Evolutionary conservation across 2,113 vertebrate species (phyloP).

Genomic region (Scomber colias): DNA sequence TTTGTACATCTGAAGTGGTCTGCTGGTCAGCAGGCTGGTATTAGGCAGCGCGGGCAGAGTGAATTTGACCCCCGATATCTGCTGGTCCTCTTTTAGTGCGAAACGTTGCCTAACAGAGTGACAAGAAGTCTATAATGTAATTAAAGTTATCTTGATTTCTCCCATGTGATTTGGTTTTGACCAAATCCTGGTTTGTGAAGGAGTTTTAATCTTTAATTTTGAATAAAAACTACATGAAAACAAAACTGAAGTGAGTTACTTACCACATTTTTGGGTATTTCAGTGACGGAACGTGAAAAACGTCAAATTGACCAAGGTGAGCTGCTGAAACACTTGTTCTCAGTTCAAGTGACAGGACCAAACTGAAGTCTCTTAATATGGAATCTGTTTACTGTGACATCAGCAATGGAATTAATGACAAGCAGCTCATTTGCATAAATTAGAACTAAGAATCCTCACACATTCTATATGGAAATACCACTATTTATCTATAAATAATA

Average conservation of each 20-base stretch:
- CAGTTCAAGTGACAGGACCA: neutral
- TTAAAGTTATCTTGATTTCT: neutral
- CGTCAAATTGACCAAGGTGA: too few species aligned
- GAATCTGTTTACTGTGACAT: neutral
- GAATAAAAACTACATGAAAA: neutral
- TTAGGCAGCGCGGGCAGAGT: slow-evolving; percentile 8
- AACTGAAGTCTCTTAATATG: neutral
- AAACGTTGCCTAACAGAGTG: neutral
- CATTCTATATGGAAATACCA: neutral
- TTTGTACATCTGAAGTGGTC: neutral
- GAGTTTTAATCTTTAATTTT: too few species aligned
- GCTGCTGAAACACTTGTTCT: too few species aligned
- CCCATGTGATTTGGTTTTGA: neutral
- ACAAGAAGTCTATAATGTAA: neutral
- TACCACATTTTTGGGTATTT: slow-evolving; percentile 37
- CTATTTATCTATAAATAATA: neutral
- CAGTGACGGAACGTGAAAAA: neutral
- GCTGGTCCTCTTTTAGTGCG: slow-evolving; percentile 8
- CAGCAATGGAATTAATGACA: neutral
- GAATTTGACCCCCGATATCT: neutral
- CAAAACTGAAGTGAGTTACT: neutral
- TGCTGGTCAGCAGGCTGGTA: neutral
- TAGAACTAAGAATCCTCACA: neutral
- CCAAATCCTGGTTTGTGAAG: too few species aligned
- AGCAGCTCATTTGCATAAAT: neutral